Evolutionary conservation across 2,888 invertebrate species (phyloP).

Genomic region (Eupithecia vulgata): DNA sequence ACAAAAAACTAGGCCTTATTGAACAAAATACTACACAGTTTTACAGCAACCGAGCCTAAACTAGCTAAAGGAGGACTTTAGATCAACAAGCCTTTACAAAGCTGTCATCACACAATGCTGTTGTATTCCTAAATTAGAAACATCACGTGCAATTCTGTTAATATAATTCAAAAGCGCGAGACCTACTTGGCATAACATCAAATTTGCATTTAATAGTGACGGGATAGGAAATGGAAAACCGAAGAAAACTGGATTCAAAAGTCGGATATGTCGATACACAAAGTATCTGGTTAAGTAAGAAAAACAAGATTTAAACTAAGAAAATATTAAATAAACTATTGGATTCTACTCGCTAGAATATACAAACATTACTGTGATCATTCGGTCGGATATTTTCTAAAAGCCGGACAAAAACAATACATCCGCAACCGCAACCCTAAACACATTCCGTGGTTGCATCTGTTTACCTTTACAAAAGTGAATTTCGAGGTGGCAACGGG

Average conservation of each 20-base stretch:
- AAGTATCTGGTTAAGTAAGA: too few relatives aligned
- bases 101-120: conserved; percentile 13
- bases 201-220: conserved; percentile 46
- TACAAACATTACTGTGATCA: not conserved
- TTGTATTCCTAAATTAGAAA: conserved; percentile 42
- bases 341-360: not conserved
- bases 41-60: not conserved
- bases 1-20: not conserved
- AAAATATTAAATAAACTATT: not conserved
- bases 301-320: too few relatives aligned
- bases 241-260: conserved; percentile 1
- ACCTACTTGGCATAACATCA: conserved; percentile 59
- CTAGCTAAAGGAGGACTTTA: not conserved
- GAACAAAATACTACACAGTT: not conserved
- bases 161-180: conserved; percentile 48
- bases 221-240: not conserved
- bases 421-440: conserved; percentile 7
- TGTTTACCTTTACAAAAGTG: conserved; percentile 50
- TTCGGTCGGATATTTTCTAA: not conserved
- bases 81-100: not conserved
- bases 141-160: conserved; percentile 46
- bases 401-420: conserved; percentile 11
- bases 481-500: conserved; percentile 41
- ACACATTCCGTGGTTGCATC: conserved; percentile 46
- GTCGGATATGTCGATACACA: too few relatives aligned